A percentile compares a stretch with the other conserved stretches of the same genome.
These are phyloP conservation scores for Bergia puertoricense DNA, from an alignment of 92 coral and sea anemone genomes.

Conservation along the genomic window DNA sequence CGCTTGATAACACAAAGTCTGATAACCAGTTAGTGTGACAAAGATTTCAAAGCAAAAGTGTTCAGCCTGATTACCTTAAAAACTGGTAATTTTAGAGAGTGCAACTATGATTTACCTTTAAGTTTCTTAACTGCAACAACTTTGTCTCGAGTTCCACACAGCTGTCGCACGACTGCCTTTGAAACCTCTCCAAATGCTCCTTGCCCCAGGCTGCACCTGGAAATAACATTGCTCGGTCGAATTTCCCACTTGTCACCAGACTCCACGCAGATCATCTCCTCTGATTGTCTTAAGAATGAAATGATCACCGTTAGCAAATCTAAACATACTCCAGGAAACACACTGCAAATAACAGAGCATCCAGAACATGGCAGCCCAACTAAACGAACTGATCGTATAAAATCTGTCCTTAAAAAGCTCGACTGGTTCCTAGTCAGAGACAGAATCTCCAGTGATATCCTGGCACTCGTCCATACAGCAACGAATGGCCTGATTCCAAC, in stretches of 20 bases:
- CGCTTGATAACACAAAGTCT: too few species aligned
- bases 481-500: too few species aligned
- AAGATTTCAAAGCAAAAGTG: too few species aligned
- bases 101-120: constrained; percentile 29
- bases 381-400: too few species aligned
- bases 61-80: too few species aligned
- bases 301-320: not conserved
- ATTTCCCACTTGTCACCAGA: constrained; percentile 44
- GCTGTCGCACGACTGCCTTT: constrained; percentile 41
- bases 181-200: constrained; percentile 58
- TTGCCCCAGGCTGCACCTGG: constrained; percentile 36
- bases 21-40: too few species aligned
- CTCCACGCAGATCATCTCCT: not conserved
- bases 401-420: too few species aligned
- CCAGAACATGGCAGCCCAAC: too few species aligned
- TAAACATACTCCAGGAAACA: not conserved
- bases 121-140: constrained; percentile 53
- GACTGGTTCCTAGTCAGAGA: too few species aligned
- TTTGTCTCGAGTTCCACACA: constrained; percentile 18
- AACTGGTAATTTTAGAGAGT: too few species aligned
- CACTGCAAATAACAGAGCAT: not conserved
- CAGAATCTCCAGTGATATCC: too few species aligned
- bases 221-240: constrained; percentile 13
- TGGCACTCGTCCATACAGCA: too few species aligned
- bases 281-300: not conserved